phyloP scores from a whole-genome alignment of 92 coral and sea anemone species.

The Parazoanthus darwini region DNA sequence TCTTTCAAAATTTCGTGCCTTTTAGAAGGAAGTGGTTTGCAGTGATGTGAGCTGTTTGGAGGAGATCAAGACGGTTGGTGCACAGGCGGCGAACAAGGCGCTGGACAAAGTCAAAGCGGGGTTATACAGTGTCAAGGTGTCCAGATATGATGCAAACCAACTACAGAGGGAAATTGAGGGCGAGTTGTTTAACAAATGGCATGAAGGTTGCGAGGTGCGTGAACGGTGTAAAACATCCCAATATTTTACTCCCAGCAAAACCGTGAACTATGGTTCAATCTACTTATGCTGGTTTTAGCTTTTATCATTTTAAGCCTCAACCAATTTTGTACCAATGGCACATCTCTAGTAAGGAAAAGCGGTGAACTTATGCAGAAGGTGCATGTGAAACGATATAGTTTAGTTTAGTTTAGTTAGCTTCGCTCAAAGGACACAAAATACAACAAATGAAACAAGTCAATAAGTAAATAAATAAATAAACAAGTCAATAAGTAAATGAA shows the following conservation, averaged over 20 bases:
- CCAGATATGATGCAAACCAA: conserved; percentile 49
- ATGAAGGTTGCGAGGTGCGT: conserved; percentile 59
- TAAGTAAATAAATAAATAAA: too few species aligned
- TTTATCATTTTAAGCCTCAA: neutral
- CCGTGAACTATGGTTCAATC: neutral
- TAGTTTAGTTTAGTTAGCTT: too few species aligned
- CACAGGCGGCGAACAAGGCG: neutral
- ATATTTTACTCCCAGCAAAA: neutral
- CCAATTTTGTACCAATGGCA: too few species aligned
- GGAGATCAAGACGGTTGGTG: neutral
- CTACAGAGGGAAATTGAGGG: conserved; percentile 56
- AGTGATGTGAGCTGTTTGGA: neutral
- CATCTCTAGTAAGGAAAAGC: too few species aligned
- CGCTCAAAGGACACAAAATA: too few species aligned
- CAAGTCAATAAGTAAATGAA: too few species aligned
- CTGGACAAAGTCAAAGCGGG: conserved; percentile 54
- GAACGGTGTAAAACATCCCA: neutral
- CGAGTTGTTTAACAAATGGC: conserved; percentile 57
- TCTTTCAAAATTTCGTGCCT: neutral
- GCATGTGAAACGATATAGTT: too few species aligned
- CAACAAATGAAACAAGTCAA: too few species aligned
- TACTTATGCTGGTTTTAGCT: neutral
- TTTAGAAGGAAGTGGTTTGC: neutral
- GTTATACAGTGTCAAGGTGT: conserved; percentile 51
- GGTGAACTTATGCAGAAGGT: too few species aligned